A percentile compares a stretch with the other conserved stretches of the same genome.
These are phyloP conservation scores for Notodonta dromedarius DNA, from an alignment of 2,888 invertebrate genomes.

Conservation along the genomic window DNA sequence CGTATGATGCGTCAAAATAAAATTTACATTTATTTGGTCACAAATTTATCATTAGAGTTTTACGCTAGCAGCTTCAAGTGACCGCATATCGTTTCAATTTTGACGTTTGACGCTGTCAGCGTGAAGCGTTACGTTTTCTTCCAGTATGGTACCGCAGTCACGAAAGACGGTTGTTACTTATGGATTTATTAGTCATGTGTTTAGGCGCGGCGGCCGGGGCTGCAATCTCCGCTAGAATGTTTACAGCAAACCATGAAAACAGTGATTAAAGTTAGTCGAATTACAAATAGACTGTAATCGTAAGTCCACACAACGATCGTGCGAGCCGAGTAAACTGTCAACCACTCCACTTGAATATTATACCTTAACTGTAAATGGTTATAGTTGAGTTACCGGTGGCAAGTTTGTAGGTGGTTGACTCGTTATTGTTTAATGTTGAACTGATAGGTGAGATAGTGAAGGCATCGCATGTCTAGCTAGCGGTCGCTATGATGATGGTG, in stretches of 20 bases:
- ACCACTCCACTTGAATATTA: not conserved
- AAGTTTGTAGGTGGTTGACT: not conserved
- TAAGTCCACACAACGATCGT: constrained; percentile 36
- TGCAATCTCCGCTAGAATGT: constrained; percentile 16
- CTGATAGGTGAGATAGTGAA: not conserved
- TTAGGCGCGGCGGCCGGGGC: constrained; percentile 24
- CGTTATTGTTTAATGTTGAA: not conserved
- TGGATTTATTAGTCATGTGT: constrained; percentile 14
- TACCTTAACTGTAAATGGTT: constrained; percentile 4
- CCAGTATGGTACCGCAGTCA: not conserved
- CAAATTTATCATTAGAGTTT: too few relatives aligned
- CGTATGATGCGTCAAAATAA: too few relatives aligned
- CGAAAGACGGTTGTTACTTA: too few relatives aligned
- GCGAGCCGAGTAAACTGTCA: constrained; percentile 13
- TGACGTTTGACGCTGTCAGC: not conserved
- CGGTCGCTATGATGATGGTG: constrained; percentile 59
- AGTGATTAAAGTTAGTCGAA: constrained; percentile 42
- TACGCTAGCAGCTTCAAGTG: too few relatives aligned
- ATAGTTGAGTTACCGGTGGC: not conserved
- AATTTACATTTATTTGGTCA: too few relatives aligned
- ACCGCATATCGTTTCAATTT: not conserved
- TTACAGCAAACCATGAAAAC: constrained; percentile 21
- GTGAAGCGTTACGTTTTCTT: not conserved
- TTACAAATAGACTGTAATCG: constrained; percentile 66
- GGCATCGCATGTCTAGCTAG: not conserved